These are phyloP conservation scores for Calidris pugnax DNA, from an alignment of 2,113 vertebrate genomes.

Conservation along the genomic window DNA sequence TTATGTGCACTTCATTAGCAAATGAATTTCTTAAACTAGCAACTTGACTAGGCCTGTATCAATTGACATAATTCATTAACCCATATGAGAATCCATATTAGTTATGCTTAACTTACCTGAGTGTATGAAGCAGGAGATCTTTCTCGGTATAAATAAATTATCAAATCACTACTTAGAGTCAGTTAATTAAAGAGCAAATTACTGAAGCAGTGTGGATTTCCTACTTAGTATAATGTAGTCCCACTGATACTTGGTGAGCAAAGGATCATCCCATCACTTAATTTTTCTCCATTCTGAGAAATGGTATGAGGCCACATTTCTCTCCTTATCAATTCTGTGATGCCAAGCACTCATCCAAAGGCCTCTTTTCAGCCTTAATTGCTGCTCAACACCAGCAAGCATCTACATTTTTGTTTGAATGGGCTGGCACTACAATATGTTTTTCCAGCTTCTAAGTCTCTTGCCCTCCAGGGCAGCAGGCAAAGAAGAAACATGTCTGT, in stretches of 20 bases:
- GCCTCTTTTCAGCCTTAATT: neutral
- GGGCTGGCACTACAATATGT: neutral
- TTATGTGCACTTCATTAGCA: neutral
- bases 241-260: neutral
- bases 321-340: neutral
- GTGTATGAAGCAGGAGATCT: neutral
- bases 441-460: neutral
- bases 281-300: neutral
- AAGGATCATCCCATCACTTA: neutral
- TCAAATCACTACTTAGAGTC: constrained; percentile 25
- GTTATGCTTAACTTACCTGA: constrained; percentile 34
- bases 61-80: constrained; percentile 41
- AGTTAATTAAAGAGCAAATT: constrained; percentile 46
- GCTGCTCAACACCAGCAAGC: neutral
- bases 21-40: constrained; percentile 42
- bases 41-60: neutral
- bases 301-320: neutral
- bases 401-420: neutral
- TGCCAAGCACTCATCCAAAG: neutral
- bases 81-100: constrained; percentile 17
- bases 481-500: neutral
- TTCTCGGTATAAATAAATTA: constrained; percentile 44
- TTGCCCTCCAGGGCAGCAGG: neutral
- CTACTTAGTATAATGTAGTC: neutral
- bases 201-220: neutral